Evolutionary conservation across 2,797 vertebrate species (phyloP), one percentile per base, ranked within the genome.

Genomic region (Pseudochirops corinnae): DNA sequence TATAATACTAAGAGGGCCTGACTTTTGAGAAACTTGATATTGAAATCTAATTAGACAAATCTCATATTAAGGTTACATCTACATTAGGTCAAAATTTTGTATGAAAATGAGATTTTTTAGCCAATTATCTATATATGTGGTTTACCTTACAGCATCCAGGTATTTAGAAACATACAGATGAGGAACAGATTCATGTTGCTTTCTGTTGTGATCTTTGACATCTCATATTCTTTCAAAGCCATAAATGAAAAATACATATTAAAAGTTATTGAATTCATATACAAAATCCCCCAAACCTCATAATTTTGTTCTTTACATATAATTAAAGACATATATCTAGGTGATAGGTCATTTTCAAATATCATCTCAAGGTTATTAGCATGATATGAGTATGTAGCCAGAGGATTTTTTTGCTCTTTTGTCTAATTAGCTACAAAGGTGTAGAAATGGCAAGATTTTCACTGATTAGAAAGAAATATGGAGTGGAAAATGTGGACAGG

Each of bases 181-280:
- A 67, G 57, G 2, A 62, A 29, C 46, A 56, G 55, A 28, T 90
- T 93, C 57, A 93, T 55, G 33, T 82, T 96, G 90, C 2, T 92
- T 57, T 94, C 90, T 82, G 55, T 18, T 82, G 93, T 91, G 53
- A 57, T 62, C 87, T 57, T 96, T 26, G 29, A 46, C 39, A 82
- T 82, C n/a, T 82, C 21, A 11, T 26, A 26, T 26, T 24, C 13
- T 46, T 82, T 26, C 74, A 82, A 26, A 82, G n/a, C 0, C 18
- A 46, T 21, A 74, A 4, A 39, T 74, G 12, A 5, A 21, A 74
- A 82, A 82, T 39, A 46, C 9, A 74, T 46, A 39, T 82, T 82
- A 74, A 74, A 74, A 82, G 18, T n/a, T 46, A 9, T 11, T 82
- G 18, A 46, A 82, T 82, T 82, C n/a, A 46, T 9, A 46, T 82